A percentile compares a stretch with the other conserved stretches of the same genome.
Evolutionary conservation across 2,888 invertebrate species (phyloP).

Genomic region (Agrochola litura): DNA sequence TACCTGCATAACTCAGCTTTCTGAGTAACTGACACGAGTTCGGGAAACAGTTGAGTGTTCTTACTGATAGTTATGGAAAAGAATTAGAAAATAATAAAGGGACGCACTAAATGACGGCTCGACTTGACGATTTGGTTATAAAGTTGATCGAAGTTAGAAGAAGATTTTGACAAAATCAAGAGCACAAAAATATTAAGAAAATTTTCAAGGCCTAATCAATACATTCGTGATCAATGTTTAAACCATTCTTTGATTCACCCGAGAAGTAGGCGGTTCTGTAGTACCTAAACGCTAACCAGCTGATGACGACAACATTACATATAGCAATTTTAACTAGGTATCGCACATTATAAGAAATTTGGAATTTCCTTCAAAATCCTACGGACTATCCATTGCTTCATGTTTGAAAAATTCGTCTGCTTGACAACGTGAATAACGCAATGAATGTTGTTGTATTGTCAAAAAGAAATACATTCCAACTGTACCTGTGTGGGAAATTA

Average conservation of each 20-base stretch:
- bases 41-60: slow-evolving; percentile 15
- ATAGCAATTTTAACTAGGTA: too few relatives aligned
- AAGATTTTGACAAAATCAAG: neutral
- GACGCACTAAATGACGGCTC: neutral
- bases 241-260: neutral
- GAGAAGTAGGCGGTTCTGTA: neutral
- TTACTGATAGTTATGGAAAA: slow-evolving; percentile 25
- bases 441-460: neutral
- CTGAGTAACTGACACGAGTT: slow-evolving; percentile 35
- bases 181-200: neutral
- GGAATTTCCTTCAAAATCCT: too few relatives aligned
- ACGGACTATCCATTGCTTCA: too few relatives aligned
- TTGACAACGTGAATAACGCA: neutral
- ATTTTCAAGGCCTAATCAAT: neutral
- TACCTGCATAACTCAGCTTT: slow-evolving; percentile 23
- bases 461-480: neutral
- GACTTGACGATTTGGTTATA: neutral
- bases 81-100: neutral
- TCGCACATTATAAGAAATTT: neutral
- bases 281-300: neutral
- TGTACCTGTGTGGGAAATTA: neutral
- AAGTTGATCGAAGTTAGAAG: neutral
- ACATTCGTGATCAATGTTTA: neutral
- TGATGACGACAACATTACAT: neutral
- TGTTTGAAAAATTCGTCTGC: neutral